phyloP scores from a whole-genome alignment of 2,797 vertebrate species.

The Pseudotriccus pelzelni region DNA sequence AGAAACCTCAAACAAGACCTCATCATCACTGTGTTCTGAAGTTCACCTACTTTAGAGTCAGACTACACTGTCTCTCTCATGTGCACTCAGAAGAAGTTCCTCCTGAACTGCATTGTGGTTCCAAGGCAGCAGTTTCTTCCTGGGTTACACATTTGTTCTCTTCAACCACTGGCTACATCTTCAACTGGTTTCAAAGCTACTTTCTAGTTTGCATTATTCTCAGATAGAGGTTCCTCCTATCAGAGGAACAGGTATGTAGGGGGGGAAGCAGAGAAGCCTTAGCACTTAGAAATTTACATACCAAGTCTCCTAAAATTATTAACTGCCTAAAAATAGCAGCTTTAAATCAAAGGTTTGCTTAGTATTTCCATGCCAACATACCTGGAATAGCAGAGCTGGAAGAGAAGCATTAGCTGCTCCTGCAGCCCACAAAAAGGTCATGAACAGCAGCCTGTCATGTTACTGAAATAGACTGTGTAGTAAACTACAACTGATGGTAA shows the following conservation, averaged over 20 bases:
- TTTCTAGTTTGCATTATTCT: background rate
- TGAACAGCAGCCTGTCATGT: background rate
- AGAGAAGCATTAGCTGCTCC: background rate
- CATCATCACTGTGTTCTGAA: background rate
- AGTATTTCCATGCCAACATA: background rate
- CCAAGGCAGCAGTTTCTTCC: background rate
- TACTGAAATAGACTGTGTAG: background rate
- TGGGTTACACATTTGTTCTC: background rate
- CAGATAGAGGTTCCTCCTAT: background rate
- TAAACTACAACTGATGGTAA: background rate
- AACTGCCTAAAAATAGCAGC: background rate
- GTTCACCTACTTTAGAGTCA: background rate
- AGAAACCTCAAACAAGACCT: background rate
- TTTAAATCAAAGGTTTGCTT: background rate
- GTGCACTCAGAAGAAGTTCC: background rate
- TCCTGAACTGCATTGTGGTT: background rate
- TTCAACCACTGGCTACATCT: background rate
- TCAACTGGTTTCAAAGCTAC: background rate
- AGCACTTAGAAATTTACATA: background rate
- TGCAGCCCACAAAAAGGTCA: background rate
- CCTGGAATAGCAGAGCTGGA: background rate
- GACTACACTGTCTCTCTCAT: background rate
- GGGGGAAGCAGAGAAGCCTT: background rate
- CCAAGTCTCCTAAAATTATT: background rate
- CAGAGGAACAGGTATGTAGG: accelerated